These are phyloP conservation scores for Yponomeuta malinellus DNA, from an alignment of 2,888 invertebrate genomes.

Conservation along the genomic window DNA sequence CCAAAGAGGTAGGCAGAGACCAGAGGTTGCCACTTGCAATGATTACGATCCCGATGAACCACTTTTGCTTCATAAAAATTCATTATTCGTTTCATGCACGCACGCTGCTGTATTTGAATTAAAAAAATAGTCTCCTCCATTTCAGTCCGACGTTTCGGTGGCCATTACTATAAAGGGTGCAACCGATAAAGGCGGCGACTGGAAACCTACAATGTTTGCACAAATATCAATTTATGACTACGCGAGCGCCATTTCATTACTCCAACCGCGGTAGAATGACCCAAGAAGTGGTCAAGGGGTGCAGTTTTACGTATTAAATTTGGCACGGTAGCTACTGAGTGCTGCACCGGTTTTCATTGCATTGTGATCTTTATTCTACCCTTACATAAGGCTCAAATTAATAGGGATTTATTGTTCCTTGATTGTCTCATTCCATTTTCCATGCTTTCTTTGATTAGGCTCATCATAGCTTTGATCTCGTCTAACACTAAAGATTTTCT, in stretches of 20 bases:
- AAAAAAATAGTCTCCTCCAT: not conserved
- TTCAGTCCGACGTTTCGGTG: not conserved
- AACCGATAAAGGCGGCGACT: not conserved
- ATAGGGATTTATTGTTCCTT: not conserved
- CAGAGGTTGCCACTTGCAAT: no score
- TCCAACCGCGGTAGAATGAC: not conserved
- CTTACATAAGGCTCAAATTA: not conserved
- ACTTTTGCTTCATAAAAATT: no score
- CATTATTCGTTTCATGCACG: no score
- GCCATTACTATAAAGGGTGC: constrained; percentile 5
- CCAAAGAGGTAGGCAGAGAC: no score
- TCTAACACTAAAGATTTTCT: no score
- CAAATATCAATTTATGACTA: constrained; percentile 7
- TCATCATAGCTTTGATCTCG: not conserved
- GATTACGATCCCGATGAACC: no score
- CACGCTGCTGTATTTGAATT: no score
- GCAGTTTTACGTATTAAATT: not conserved
- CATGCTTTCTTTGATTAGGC: not conserved
- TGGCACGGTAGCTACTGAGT: not conserved
- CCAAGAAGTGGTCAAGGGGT: not conserved
- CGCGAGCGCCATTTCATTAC: not conserved
- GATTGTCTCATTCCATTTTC: not conserved
- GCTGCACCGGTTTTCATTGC: not conserved
- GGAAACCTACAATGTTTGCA: constrained; percentile 4
- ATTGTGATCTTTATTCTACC: not conserved